A percentile compares a stretch with the other conserved stretches of the same genome.
Conservation (phyloP, 2,797 vertebrate genomes). For the Onychomys torridus region DNA sequence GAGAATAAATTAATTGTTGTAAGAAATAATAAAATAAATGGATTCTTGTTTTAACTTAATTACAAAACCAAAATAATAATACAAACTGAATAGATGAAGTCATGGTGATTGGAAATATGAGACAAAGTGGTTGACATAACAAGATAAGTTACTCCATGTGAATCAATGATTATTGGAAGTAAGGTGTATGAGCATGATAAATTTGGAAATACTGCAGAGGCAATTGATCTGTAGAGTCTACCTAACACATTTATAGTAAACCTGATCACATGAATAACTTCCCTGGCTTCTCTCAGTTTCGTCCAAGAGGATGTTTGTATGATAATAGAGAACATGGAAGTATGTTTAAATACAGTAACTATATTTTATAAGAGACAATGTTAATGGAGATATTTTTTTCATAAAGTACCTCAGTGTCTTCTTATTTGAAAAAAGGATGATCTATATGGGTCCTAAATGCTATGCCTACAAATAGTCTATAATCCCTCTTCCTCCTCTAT, state of each 20-base stretch:
- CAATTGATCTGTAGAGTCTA: neutral
- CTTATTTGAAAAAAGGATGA: constrained; percentile 19
- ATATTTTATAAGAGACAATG: constrained; percentile 39
- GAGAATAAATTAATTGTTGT: constrained; percentile 12
- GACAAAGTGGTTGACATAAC: constrained; percentile 34
- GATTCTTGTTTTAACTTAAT: constrained; percentile 35
- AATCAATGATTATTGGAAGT: neutral
- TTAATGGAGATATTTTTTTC: neutral
- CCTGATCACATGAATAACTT: neutral
- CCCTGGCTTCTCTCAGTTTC: neutral
- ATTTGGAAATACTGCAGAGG: neutral
- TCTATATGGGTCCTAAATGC: neutral
- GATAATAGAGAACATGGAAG: neutral
- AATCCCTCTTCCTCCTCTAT: neutral
- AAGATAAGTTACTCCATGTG: neutral
- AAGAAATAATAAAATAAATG: neutral
- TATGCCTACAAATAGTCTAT: neutral
- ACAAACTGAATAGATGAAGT: constrained; percentile 35
- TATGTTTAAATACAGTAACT: constrained; percentile 9
- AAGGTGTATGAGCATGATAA: neutral
- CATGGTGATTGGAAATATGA: neutral
- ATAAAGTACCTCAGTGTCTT: neutral
- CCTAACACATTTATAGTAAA: neutral
- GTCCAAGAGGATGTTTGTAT: neutral
- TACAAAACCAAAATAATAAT: neutral